phyloP scores from a whole-genome alignment of 2,113 vertebrate species.

The Xenopus laevis region DNA sequence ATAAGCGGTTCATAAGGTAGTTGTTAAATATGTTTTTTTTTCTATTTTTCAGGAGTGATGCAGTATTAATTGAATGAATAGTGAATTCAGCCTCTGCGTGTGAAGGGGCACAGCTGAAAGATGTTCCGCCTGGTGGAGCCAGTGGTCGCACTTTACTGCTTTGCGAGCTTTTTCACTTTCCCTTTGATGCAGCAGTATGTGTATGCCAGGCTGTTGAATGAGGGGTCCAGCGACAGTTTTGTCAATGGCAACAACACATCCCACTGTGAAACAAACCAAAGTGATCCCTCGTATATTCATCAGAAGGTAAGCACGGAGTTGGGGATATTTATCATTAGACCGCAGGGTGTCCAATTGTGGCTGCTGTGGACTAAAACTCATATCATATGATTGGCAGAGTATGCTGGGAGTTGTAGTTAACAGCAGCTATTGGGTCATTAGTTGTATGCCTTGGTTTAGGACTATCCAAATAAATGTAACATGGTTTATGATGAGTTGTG shows the following conservation, averaged over 20 bases:
- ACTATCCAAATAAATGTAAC: too few species aligned
- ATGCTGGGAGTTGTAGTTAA: too few species aligned
- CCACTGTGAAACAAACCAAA: conserved; percentile 67
- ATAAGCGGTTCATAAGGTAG: too few species aligned
- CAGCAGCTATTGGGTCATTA: too few species aligned
- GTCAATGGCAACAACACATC: conserved; percentile 56
- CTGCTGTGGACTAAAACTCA: too few species aligned
- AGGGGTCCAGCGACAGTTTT: conserved; percentile 74
- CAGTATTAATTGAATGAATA: background rate
- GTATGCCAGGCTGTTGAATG: conserved; percentile 80
- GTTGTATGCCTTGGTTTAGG: too few species aligned
- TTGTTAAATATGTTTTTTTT: background rate
- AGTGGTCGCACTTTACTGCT: conserved; percentile 74
- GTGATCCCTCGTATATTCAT: conserved; percentile 54
- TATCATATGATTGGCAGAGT: too few species aligned
- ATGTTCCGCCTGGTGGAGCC: conserved; percentile 78
- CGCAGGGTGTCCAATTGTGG: too few species aligned
- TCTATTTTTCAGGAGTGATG: background rate
- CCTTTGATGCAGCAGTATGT: conserved; percentile 82
- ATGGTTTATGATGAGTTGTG: too few species aligned
- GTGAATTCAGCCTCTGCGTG: background rate
- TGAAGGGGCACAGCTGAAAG: background rate
- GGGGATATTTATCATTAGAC: too few species aligned
- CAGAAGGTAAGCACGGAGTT: conserved; percentile 63
- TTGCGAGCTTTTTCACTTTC: conserved; percentile 64